Evolutionary conservation across 2,888 invertebrate species (phyloP).

Genomic region (Dichetophora obliterata): DNA sequence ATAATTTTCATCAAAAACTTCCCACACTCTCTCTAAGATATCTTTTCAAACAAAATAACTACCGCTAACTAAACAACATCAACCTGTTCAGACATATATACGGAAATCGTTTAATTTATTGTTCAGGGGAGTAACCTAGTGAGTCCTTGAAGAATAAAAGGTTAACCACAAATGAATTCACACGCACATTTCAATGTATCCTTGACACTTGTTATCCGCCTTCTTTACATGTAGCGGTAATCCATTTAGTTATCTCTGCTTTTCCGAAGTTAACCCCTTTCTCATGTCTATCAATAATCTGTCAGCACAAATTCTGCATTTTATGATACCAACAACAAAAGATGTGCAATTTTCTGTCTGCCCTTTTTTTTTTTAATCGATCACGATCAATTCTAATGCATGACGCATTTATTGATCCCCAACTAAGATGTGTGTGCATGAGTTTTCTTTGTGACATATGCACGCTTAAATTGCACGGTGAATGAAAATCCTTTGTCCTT

Average conservation of each 20-base stretch:
- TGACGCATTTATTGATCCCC: background rate
- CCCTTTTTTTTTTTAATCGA: background rate
- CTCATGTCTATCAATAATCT: constrained; percentile 51
- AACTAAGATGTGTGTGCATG: background rate
- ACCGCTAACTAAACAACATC: background rate
- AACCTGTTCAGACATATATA: background rate
- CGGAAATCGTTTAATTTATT: background rate
- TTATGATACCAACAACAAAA: too few species aligned
- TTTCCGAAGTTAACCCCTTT: constrained; percentile 11
- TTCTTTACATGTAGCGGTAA: background rate
- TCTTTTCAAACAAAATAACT: too few species aligned
- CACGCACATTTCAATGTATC: background rate
- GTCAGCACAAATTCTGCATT: constrained; percentile 41
- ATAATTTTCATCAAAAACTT: background rate
- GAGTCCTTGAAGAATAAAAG: background rate
- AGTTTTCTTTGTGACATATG: background rate
- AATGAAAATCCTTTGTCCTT: background rate
- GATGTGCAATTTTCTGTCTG: too few species aligned
- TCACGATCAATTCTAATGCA: background rate
- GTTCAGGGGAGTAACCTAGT: background rate
- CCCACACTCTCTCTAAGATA: too few species aligned
- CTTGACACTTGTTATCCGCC: background rate
- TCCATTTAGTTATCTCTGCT: too few species aligned
- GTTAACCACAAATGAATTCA: background rate
- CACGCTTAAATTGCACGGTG: background rate